Percentiles rank a stretch among this genome's conserved stretches.
Evolutionary conservation across 1,140 invertebrate species (phyloP).

Genomic region (Ericerus pela): DNA sequence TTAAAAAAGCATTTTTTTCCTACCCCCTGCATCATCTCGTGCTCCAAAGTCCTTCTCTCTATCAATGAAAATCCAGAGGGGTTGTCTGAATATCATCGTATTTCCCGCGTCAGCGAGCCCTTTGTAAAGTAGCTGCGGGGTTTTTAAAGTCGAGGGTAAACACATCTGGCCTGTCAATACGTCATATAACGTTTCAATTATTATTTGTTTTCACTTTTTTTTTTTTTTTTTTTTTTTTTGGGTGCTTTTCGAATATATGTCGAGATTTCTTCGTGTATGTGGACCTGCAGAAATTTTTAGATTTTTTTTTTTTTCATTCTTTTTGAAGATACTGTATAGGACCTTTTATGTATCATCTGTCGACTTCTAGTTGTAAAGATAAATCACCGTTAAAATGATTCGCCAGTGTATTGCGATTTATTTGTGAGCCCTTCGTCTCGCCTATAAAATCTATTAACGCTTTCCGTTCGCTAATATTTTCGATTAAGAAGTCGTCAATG

Average conservation of each 20-base stretch:
- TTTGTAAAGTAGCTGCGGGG: constrained; percentile 7
- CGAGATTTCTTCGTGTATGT: neutral
- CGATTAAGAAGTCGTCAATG: too few species aligned
- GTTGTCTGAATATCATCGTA: constrained; percentile 7
- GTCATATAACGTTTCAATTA: constrained; percentile 12
- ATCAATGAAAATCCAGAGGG: constrained; percentile 6
- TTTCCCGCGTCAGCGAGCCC: constrained; percentile 1
- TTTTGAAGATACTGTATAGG: too few species aligned
- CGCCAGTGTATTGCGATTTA: too few species aligned
- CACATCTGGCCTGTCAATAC: constrained; percentile 11
- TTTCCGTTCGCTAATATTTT: too few species aligned
- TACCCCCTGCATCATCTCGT: too few species aligned
- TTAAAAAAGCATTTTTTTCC: too few species aligned
- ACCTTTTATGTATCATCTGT: constrained; percentile 2
- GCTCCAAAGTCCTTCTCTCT: neutral
- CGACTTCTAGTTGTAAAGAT: constrained; percentile 8
- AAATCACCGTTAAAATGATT: constrained; percentile 9
- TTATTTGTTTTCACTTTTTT: constrained; percentile 6
- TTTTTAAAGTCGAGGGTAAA: constrained; percentile 4
- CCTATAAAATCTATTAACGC: too few species aligned
- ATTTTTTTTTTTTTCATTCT: too few species aligned
- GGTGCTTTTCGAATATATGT: neutral
- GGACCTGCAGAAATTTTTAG: constrained; percentile 7
- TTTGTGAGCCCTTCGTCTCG: too few species aligned
- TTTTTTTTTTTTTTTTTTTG: neutral